Percentiles rank a stretch among this genome's conserved stretches.
Evolutionary conservation across 2,797 vertebrate genomes (phyloP).

Genomic region (Spea hammondii): DNA sequence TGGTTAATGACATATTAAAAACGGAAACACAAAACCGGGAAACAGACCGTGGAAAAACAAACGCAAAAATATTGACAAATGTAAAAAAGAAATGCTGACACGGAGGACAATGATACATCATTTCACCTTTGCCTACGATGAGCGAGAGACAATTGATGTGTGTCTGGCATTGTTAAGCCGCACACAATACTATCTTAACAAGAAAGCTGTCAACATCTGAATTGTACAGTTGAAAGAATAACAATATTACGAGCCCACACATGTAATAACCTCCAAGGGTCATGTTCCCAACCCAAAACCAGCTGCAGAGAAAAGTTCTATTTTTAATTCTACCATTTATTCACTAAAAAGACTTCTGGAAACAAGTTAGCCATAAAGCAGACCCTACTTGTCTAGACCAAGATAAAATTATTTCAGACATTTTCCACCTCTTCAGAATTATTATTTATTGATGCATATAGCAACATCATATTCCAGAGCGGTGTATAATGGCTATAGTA

Average conservation of each 20-base stretch:
- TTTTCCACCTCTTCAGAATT: no score
- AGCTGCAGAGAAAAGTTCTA: no score
- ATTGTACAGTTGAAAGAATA: constrained; percentile 7
- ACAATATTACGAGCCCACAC: constrained; percentile 22
- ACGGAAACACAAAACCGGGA: neutral
- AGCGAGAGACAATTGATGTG: neutral
- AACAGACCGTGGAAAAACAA: constrained; percentile 3
- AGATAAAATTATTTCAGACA: no score
- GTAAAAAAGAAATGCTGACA: constrained; percentile 3
- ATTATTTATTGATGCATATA: no score
- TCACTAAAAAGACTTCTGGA: no score
- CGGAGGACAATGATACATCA: neutral
- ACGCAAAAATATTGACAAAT: neutral
- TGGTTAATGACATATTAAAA: neutral
- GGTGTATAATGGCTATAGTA: no score
- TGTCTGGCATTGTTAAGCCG: neutral
- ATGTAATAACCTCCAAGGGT: constrained; percentile 9
- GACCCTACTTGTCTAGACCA: no score
- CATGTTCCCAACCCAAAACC: no score
- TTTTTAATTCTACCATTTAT: no score
- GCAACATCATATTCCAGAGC: no score
- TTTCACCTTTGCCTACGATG: constrained; percentile 5
- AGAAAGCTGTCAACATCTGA: constrained; percentile 23
- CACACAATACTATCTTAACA: neutral
- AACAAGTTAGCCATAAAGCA: no score